Evolutionary conservation across 2,888 invertebrate species (phyloP), one percentile per base, ranked within the genome.

Genomic region (Dione vanillae): DNA sequence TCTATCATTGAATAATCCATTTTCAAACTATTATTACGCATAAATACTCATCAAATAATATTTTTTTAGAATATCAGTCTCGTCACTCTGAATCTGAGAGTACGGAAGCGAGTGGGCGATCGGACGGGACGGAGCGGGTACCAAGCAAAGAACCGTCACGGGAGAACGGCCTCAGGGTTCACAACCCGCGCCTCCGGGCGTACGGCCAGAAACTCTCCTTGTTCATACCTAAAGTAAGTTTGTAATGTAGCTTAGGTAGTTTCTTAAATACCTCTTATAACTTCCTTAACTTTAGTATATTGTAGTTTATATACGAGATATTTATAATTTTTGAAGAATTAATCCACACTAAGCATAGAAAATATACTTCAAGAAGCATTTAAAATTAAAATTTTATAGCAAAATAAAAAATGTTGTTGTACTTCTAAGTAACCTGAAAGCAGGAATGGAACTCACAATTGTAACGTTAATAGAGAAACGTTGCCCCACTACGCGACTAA

Each of bases 191-290:
- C 40, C 82, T 93, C 3, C 81, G 90, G 67, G 92, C 92, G 1
- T 90, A 88, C 77, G 93, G 93, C 1, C 83, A 91, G 76, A 93
- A 93, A 77, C 87, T 94, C 35, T 87, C 90, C 41, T 84, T 94
- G 76, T 88, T 92, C 81, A 94, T 94, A 84, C 93, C 94, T 79
- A 93, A 93, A 90, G 94, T 93, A 77, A 40, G 56, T 16, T 56
- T 6, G 11, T 11, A 10, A 56, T 56, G 35, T 6, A 11, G 16
- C 11, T 37, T 37, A 0, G 5, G 37, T 27, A n/a, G n/a, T n/a
- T n/a, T n/a, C n/a, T n/a, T n/a, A n/a, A n/a, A n/a, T n/a, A n/a
- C n/a, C n/a, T n/a, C n/a, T n/a, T n/a, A n/a, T n/a, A n/a, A n/a
- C n/a, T n/a, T n/a, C n/a, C n/a, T n/a, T n/a, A n/a, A n/a, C n/a